Evolutionary conservation across 1,140 invertebrate genomes (phyloP), one percentile per base, ranked within the genome.

Genomic region (Callitettix versicolor): DNA sequence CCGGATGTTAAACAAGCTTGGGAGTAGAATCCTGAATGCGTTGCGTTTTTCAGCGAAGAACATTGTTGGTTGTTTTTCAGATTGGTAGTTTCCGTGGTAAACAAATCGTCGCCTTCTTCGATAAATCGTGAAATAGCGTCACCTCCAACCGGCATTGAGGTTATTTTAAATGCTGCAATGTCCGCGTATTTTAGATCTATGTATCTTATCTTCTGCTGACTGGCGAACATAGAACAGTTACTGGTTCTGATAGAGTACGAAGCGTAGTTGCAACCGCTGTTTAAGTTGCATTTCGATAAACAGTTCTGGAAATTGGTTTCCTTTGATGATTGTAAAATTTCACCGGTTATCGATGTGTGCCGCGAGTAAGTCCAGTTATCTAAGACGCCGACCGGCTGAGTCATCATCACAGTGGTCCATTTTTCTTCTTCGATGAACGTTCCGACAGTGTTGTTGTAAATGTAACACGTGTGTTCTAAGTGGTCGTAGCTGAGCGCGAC

Each of bases 361-460:
- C 56, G 40, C n/a, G 33, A 42, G 18, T 53, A 57, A 14, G 33
- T 34, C 49, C 51, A 57, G 24, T 57, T 40, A 5, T 46, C 22
- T 17, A 57, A 15, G 3, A 57, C 36, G 11, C 49, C 49, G 5
- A 20, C 44, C 1, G 56, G 56, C 33, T 57, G 56, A 2, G 49
- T 53, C 51, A 57, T 53, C 15, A 57, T 44, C 6, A 57, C 49
- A 3, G 49, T 57, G 12, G 56, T 53, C 56, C 56, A 57, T 24
- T 21, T 21, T 17, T 40, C 14, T 34, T 43, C 50, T 36, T 51
- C 15, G 18, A 18, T 42, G n/a, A 53, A 38, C 3, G 21, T 48
- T 4, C 42, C 54, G 17, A 48, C 43, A 14, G 44, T 55, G 33
- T 34, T 48, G 22, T 55, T 26, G 43, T 26, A 55, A 4, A 55